These are phyloP conservation scores for Eurytoma adleriae DNA, from an alignment of 2,888 invertebrate genomes.

Conservation along the genomic window DNA sequence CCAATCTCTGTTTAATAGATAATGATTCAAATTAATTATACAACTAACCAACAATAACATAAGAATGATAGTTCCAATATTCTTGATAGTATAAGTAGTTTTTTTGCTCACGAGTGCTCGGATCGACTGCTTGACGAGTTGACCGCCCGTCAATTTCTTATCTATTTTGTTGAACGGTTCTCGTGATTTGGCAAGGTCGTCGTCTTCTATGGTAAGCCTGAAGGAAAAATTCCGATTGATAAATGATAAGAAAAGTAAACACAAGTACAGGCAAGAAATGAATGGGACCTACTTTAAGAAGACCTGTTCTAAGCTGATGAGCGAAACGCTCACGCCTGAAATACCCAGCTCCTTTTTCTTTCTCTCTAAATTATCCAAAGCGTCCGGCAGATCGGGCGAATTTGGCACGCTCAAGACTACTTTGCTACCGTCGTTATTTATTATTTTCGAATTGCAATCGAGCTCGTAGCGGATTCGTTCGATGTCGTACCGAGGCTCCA, in stretches of 20 bases:
- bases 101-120: slow-evolving; percentile 73
- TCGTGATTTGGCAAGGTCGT: slow-evolving; percentile 61
- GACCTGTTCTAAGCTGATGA: slow-evolving; percentile 94
- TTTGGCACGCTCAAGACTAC: slow-evolving; percentile 78
- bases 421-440: slow-evolving; percentile 74
- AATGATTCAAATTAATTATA: not conserved
- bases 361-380: slow-evolving; percentile 81
- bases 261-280: not conserved
- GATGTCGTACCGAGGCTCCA: slow-evolving; percentile 60
- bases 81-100: slow-evolving; percentile 68
- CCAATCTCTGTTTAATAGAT: not conserved
- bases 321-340: slow-evolving; percentile 85
- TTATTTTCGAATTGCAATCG: slow-evolving; percentile 71
- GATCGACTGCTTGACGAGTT: slow-evolving; percentile 67
- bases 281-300: slow-evolving; percentile 82
- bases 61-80: slow-evolving; percentile 63
- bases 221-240: too few species aligned
- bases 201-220: slow-evolving; percentile 57
- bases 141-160: slow-evolving; percentile 66
- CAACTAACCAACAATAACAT: slow-evolving; percentile 43
- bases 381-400: slow-evolving; percentile 78
- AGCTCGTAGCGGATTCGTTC: slow-evolving; percentile 72
- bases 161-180: slow-evolving; percentile 59
- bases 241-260: too few species aligned
- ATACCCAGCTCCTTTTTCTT: slow-evolving; percentile 80